phyloP scores from a whole-genome alignment of 2,797 vertebrate species.

The Gallinago stenura region DNA sequence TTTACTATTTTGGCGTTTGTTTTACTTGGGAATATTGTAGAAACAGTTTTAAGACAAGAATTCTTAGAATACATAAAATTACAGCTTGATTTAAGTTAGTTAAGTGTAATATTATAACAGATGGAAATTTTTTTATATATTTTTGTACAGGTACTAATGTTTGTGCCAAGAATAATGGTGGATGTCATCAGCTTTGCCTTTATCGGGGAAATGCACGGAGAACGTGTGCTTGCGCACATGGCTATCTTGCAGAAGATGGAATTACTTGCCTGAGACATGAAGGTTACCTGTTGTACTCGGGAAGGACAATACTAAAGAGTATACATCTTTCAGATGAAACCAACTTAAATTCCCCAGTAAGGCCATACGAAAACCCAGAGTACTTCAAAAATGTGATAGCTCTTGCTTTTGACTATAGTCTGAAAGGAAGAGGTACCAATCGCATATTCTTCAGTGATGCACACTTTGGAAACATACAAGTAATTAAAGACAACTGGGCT shows the following conservation, averaged over 20 bases:
- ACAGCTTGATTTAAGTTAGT: neutral
- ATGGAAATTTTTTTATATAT: neutral
- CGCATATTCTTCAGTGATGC: constrained; percentile 98
- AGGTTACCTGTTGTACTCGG: constrained; percentile 96
- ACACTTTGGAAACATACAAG: constrained; percentile 97
- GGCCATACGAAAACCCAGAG: constrained; percentile 91
- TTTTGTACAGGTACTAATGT: constrained; percentile 89
- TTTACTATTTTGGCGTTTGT: neutral
- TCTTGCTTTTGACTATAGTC: constrained; percentile 92
- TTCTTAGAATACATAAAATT: neutral
- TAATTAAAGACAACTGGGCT: constrained; percentile 96
- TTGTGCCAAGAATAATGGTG: constrained; percentile 91
- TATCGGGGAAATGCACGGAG: constrained; percentile 88
- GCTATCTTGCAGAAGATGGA: constrained; percentile 90
- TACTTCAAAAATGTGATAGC: constrained; percentile 95
- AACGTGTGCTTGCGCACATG: constrained; percentile 94
- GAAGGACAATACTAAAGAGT: constrained; percentile 95
- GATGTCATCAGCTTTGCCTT: constrained; percentile 96
- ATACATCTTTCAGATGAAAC: constrained; percentile 97
- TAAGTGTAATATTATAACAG: neutral
- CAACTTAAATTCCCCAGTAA: constrained; percentile 94
- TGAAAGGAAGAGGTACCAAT: constrained; percentile 86
- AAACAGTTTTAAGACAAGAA: neutral
- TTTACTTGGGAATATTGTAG: neutral
- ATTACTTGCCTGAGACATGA: constrained; percentile 91